Percentiles rank a stretch among this genome's conserved stretches.
phyloP scores from a whole-genome alignment of 2,888 invertebrate genomes.

The Leucophora obtusa region DNA sequence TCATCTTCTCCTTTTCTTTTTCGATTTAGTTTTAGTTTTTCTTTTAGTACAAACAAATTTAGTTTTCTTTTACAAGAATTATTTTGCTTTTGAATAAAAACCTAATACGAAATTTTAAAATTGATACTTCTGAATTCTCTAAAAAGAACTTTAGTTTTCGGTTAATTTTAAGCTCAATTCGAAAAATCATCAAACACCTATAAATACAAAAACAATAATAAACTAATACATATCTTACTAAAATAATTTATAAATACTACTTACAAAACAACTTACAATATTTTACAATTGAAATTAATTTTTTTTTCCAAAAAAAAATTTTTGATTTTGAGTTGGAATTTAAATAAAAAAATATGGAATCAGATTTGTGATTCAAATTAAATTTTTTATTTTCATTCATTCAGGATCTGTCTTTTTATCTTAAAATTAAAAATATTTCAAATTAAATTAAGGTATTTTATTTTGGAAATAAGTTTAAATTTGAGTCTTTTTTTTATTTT shows the following conservation, averaged over 20 bases:
- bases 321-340: too few species aligned
- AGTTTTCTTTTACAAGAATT: conserved; percentile 15
- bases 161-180: conserved; percentile 1
- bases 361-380: too few species aligned
- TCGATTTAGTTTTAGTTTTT: conserved; percentile 23
- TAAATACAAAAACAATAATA: not conserved
- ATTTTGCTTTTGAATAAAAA: conserved; percentile 38
- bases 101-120: conserved; percentile 8
- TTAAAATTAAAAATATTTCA: too few species aligned
- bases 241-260: not conserved
- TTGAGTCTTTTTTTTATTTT: too few species aligned
- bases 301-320: too few species aligned
- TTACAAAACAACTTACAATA: not conserved
- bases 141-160: conserved; percentile 14
- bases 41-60: conserved; percentile 3
- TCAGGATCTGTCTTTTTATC: too few species aligned
- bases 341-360: too few species aligned
- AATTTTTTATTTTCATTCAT: too few species aligned
- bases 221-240: not conserved
- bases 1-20: not conserved
- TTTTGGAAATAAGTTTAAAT: too few species aligned
- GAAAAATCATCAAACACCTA: not conserved
- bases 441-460: too few species aligned
- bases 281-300: too few species aligned
- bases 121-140: not conserved